Evolutionary conservation across 2,888 invertebrate species (phyloP).

Genomic region (Eledone cirrhosa): DNA sequence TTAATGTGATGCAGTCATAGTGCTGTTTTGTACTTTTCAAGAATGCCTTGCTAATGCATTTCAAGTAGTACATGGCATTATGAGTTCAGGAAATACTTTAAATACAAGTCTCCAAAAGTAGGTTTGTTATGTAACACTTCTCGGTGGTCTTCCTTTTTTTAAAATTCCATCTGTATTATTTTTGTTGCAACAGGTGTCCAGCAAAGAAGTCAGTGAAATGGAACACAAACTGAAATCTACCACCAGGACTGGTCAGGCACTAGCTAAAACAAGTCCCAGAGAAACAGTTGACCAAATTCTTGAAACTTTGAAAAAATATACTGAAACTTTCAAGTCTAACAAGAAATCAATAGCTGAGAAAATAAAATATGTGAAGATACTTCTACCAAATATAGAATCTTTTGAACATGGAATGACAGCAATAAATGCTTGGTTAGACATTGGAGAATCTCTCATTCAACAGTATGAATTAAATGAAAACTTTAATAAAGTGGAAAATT

Average conservation of each 20-base stretch:
- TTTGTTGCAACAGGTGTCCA: slow-evolving; percentile 72
- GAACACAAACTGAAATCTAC: slow-evolving; percentile 90
- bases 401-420: slow-evolving; percentile 87
- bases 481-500: slow-evolving; percentile 78
- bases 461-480: slow-evolving; percentile 73
- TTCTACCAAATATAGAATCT: slow-evolving; percentile 81
- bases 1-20: too few species aligned
- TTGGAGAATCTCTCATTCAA: slow-evolving; percentile 79
- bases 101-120: too few species aligned
- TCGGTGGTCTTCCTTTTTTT: too few species aligned
- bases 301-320: slow-evolving; percentile 73
- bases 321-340: slow-evolving; percentile 60
- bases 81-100: too few species aligned
- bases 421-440: slow-evolving; percentile 85
- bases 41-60: too few species aligned
- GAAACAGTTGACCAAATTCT: slow-evolving; percentile 92
- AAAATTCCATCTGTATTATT: too few species aligned
- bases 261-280: slow-evolving; percentile 87
- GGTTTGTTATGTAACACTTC: too few species aligned
- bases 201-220: slow-evolving; percentile 83
- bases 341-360: slow-evolving; percentile 80
- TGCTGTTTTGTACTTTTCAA: too few species aligned
- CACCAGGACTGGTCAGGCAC: slow-evolving; percentile 88
- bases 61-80: too few species aligned
- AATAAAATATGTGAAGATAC: slow-evolving; percentile 71